Evolutionary conservation across 1,140 invertebrate species (phyloP), one percentile per base, ranked within the genome.

Genomic region (Zaprionus kolodkinae): DNA sequence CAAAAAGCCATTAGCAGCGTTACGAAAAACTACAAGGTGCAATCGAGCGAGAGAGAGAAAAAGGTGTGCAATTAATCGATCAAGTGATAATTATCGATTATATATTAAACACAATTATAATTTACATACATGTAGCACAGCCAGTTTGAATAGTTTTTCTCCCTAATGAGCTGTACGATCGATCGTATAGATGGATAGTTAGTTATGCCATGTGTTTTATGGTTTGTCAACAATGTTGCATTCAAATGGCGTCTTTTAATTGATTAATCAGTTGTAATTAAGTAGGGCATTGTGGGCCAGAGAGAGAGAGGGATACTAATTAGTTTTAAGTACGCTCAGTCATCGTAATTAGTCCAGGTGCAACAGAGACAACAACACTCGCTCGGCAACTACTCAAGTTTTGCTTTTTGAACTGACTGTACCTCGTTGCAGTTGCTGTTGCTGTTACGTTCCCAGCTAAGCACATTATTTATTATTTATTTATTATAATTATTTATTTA

Each of bases 401-500:
- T 56, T 36, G 13, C n/a, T 21, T 21, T 21, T 54, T 21, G 35
- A 4, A 36, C 33, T 48, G 68, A 76, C 68, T 76, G 68, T 76
- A 76, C 73, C 43, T 50, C 10, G 12, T 5, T 62, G 48, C 30
- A 15, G 50, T 57, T 55, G 38, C 30, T 21, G 15, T n/a, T 35
- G 21, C 56, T 65, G 60, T 70, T 76, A 35, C 55, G 35, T 62
- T 64, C 36, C 6, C 73, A 72, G 57, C 45, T 45, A 40, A 76
- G 68, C 56, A 66, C 56, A 66, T 73, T 67, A 72, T 83, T 83
- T 80, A 80, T 87, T 75, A 87, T 87, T 80, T 88, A 88, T 87
- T 84, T 88, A 89, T 88, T 84, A 89, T 84, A 89, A 88, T 88
- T 84, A 88, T 88, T 88, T 89, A 88, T 88, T 89, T 89, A 82